These are phyloP conservation scores for Paratilapia polleni DNA, from an alignment of 2,113 vertebrate genomes.

Conservation along the genomic window DNA sequence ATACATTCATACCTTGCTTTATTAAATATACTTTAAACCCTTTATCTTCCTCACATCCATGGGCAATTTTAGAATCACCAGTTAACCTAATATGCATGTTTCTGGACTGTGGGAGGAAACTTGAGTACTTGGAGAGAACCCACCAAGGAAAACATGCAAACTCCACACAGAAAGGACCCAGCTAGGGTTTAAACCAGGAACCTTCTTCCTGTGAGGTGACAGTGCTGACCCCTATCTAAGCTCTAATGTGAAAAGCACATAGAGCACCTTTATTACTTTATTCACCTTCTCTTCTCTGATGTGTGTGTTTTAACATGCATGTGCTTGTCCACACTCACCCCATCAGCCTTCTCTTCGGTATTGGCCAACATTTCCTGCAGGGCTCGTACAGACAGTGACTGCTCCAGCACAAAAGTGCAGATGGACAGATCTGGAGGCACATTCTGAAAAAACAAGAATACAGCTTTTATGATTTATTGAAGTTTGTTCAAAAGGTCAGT, in stretches of 20 bases:
- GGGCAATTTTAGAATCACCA: not conserved
- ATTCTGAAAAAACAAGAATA: slow-evolving; percentile 82
- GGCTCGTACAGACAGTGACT: slow-evolving; percentile 93
- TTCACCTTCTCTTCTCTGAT: no score
- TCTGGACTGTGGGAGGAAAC: not conserved
- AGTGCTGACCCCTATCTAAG: no score
- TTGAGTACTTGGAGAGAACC: not conserved
- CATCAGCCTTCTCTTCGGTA: slow-evolving; percentile 89
- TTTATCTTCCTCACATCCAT: not conserved
- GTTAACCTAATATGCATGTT: not conserved
- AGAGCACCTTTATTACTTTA: not conserved
- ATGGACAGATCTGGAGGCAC: slow-evolving; percentile 98
- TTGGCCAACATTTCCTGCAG: slow-evolving; percentile 97
- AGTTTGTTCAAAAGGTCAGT: not conserved
- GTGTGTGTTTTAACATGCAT: not conserved
- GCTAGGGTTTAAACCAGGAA: not conserved
- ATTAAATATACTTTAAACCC: not conserved
- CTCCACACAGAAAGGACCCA: not conserved
- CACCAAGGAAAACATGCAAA: not conserved
- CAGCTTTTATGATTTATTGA: not conserved
- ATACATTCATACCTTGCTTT: not conserved
- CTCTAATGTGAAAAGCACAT: not conserved
- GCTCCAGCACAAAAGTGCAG: slow-evolving; percentile 97
- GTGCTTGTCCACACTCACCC: slow-evolving; percentile 81
- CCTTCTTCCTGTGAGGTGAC: not conserved